Conservation (phyloP, 2,888 invertebrate species). For the Ectemnius lituratus region DNA sequence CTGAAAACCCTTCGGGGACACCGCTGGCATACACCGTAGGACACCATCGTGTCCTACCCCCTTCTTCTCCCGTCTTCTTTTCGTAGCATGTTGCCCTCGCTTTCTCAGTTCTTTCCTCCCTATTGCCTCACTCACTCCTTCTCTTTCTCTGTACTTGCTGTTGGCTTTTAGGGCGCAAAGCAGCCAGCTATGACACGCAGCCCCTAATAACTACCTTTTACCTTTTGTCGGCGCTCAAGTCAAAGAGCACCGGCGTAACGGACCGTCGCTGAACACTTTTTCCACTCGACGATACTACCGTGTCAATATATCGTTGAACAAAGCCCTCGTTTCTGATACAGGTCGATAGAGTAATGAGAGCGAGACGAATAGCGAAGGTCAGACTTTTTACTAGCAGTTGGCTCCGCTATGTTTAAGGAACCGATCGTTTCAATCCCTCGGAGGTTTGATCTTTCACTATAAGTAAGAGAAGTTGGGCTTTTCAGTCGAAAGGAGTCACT, state of each 20-base stretch:
- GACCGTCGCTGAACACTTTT: background rate
- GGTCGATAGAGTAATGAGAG: too few species aligned
- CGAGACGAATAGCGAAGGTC: too few species aligned
- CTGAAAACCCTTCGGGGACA: constrained; percentile 66
- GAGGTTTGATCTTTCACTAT: too few species aligned
- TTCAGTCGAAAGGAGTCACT: too few species aligned
- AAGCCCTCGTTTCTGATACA: too few species aligned
- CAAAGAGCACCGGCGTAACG: constrained; percentile 56
- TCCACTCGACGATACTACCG: background rate
- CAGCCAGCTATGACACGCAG: constrained; percentile 61
- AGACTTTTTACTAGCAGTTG: too few species aligned
- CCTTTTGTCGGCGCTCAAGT: constrained; percentile 68
- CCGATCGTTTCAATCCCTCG: too few species aligned
- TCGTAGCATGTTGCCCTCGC: constrained; percentile 12
- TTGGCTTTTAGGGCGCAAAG: constrained; percentile 68
- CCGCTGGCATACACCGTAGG: constrained; percentile 33
- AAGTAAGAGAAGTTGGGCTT: too few species aligned
- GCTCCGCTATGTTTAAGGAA: too few species aligned
- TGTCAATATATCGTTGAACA: too few species aligned
- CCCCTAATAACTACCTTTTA: constrained; percentile 74
- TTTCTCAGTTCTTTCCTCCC: constrained; percentile 30
- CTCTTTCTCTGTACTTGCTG: constrained; percentile 54
- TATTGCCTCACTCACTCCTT: background rate
- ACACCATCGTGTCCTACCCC: constrained; percentile 25
- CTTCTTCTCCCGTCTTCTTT: constrained; percentile 8